Evolutionary conservation across 2,113 vertebrate genomes (phyloP), one percentile per base, ranked within the genome.

Genomic region (Garra rufa): DNA sequence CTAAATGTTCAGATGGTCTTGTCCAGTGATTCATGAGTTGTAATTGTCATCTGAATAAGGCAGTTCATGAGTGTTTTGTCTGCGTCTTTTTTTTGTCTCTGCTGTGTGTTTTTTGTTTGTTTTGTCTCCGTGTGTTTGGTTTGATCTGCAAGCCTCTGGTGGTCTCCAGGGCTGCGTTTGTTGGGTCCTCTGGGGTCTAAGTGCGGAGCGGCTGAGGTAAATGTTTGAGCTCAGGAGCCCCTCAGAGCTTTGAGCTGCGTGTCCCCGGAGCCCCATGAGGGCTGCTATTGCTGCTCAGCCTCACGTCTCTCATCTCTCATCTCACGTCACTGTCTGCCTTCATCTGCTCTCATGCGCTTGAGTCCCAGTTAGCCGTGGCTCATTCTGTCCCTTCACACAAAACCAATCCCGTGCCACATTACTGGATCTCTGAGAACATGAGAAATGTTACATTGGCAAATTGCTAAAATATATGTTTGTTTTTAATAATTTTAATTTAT

Each of bases 141-240:
- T 61, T 86, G 73, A 83, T 73, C 61, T 24, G 74, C 38, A 48
- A 70, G 83, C 84, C 81, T 80, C 87, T 84, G 87, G 73, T 87
- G 76, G 86, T 77, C 70, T 85, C 79, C 84, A 85, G 84, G 87
- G 92, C 91, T 92, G 91, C 92, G 38, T 91, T 92, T 59, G 52
- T 91, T 91, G 87, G 92, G 93, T 91, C 90, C 91, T 88, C 91
- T 92, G 92, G 91, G 83, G 76, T 92, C 88, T 88, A 83, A n/a
- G 90, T 87, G 90, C 30, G 90, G 89, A 93, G 92, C 90, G 87
- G 87, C 89, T 91, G 91, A 94, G 94, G 93, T 93, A 93, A 94
- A 82, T 82, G 77, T 89, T 91, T 85, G 85, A 86, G 57, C 90
- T 89, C 50, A 43, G 41, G 82, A 80, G 87, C 91, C 73, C 91